phyloP scores from a whole-genome alignment of 2,797 vertebrate species.

The Sebastes variabilis region DNA sequence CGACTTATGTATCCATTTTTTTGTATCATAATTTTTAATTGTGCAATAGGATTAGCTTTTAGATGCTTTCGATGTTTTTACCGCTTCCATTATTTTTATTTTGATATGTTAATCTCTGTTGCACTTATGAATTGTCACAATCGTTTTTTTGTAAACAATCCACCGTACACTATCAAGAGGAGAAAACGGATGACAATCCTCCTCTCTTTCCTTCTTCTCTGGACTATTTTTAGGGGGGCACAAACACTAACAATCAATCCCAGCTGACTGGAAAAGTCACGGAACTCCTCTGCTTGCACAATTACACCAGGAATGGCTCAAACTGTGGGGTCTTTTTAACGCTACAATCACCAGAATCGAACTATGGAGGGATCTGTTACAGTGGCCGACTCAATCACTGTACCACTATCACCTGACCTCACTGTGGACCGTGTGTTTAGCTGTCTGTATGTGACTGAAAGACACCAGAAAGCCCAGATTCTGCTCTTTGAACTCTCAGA shows the following conservation, averaged over 20 bases:
- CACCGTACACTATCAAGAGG: constrained; percentile 39
- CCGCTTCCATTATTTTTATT: constrained; percentile 51
- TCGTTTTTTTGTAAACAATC: constrained; percentile 68
- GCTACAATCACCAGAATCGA: constrained; percentile 55
- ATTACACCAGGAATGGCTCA: constrained; percentile 43
- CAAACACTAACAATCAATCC: constrained; percentile 57
- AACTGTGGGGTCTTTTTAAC: constrained; percentile 23
- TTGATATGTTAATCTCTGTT: constrained; percentile 73
- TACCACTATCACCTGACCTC: constrained; percentile 65
- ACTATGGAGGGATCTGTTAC: constrained; percentile 58
- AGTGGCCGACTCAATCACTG: constrained; percentile 41
- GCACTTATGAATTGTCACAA: constrained; percentile 79
- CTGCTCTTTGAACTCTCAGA: constrained; percentile 47
- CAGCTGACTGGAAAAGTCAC: constrained; percentile 36
- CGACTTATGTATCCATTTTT: constrained; percentile 80
- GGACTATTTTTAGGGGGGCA: constrained; percentile 32
- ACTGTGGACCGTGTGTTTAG: constrained; percentile 56
- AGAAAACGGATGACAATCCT: constrained; percentile 71
- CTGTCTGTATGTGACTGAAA: constrained; percentile 41
- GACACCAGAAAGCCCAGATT: constrained; percentile 51
- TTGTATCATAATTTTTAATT: constrained; percentile 88
- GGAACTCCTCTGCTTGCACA: constrained; percentile 66
- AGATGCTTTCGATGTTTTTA: constrained; percentile 80
- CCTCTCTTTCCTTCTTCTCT: constrained; percentile 43
- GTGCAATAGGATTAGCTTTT: constrained; percentile 97